Percentiles rank a stretch among this genome's conserved stretches.
Evolutionary conservation across 2,113 vertebrate genomes (phyloP).

Genomic region (Maccullochella peelii): DNA sequence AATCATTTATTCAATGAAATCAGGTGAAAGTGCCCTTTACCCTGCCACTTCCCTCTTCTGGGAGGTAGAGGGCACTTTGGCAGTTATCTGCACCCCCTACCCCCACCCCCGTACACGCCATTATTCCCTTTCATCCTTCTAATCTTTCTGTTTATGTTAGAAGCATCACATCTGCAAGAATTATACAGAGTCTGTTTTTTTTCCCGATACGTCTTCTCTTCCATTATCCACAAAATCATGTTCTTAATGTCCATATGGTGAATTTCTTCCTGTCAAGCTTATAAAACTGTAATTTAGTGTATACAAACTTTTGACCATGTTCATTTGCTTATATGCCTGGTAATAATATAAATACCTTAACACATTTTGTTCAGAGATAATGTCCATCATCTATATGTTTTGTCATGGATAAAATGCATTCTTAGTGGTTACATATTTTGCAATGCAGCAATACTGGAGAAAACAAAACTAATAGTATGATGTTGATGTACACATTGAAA

Average conservation of each 20-base stretch:
- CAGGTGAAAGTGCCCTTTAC: neutral
- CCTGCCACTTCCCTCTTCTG: neutral
- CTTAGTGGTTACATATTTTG: neutral
- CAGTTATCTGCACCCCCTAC: neutral
- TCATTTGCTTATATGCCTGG: neutral
- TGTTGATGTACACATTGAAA: neutral
- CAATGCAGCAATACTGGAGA: neutral
- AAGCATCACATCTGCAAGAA: neutral
- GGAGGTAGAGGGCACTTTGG: neutral
- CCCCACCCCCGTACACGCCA: too few species aligned
- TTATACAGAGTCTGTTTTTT: slow-evolving; percentile 4
- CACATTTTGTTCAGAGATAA: neutral
- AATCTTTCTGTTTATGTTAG: slow-evolving; percentile 16
- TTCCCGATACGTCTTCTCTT: neutral
- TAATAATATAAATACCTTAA: neutral
- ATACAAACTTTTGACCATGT: neutral
- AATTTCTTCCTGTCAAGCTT: neutral
- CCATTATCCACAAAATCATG: slow-evolving; percentile 27
- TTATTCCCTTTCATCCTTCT: slow-evolving; percentile 16
- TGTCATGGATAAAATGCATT: neutral
- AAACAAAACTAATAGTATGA: neutral
- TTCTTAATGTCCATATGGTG: slow-evolving; percentile 13
- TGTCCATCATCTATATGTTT: neutral
- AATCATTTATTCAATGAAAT: neutral
- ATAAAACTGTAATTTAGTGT: neutral